A percentile compares a stretch with the other conserved stretches of the same genome.
These are phyloP conservation scores for Dioctria rufipes DNA, from an alignment of 2,888 invertebrate genomes.

Conservation along the genomic window DNA sequence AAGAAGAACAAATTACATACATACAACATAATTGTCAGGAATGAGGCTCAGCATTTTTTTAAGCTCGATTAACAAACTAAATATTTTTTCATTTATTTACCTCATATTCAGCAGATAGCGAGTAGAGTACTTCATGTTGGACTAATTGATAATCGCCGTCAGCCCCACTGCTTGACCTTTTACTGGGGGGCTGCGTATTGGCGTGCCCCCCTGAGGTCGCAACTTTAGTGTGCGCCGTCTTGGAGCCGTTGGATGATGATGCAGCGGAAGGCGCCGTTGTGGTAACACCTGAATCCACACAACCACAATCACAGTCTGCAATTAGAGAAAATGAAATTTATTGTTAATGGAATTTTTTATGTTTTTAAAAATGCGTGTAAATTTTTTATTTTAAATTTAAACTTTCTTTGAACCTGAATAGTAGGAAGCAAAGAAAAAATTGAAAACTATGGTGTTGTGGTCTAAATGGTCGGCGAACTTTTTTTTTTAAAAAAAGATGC, in stretches of 20 bases:
- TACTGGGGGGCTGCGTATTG: constrained; percentile 74
- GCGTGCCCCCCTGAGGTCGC: constrained; percentile 73
- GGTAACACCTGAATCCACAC: constrained; percentile 66
- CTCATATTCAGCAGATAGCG: constrained; percentile 93
- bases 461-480: too few species aligned
- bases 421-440: too few species aligned
- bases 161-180: constrained; percentile 86
- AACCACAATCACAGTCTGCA: constrained; percentile 71
- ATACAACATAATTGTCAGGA: not conserved
- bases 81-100: constrained; percentile 60
- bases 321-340: constrained; percentile 33
- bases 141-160: constrained; percentile 99
- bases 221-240: constrained; percentile 72
- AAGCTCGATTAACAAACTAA: not conserved
- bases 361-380: not conserved
- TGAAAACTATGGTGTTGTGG: too few species aligned
- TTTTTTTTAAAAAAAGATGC: too few species aligned
- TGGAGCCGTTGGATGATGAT: constrained; percentile 67
- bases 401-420: too few species aligned
- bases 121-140: constrained; percentile 98
- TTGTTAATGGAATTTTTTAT: not conserved
- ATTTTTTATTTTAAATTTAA: too few species aligned
- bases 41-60: not conserved
- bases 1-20: constrained; percentile 20
- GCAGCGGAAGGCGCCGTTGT: constrained; percentile 63